These are phyloP conservation scores for Spinus pinus DNA, from an alignment of 2,797 vertebrate genomes.

Conservation along the genomic window DNA sequence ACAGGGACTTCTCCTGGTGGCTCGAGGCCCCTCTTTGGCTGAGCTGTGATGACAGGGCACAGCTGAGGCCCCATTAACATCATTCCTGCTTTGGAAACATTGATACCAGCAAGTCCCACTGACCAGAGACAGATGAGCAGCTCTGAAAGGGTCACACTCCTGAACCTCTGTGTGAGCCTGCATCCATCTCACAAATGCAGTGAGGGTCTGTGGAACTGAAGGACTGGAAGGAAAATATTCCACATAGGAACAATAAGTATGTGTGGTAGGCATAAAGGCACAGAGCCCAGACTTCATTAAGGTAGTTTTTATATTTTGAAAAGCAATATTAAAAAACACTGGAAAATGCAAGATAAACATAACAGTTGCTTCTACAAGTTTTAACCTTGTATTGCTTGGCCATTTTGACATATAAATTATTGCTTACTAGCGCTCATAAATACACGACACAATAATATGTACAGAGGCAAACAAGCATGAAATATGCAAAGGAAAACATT, in stretches of 20 bases:
- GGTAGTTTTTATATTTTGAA: slow-evolving; percentile 78
- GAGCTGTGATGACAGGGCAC: neutral
- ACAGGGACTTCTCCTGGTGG: neutral
- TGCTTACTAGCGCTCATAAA: slow-evolving; percentile 84
- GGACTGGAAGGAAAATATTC: neutral
- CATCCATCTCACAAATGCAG: neutral
- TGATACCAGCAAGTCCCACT: neutral
- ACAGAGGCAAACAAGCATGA: slow-evolving; percentile 83
- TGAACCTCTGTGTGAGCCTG: neutral
- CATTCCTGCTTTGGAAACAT: neutral
- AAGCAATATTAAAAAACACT: slow-evolving; percentile 78
- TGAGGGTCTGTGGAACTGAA: neutral
- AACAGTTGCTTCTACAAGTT: slow-evolving; percentile 75
- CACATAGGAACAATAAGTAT: neutral
- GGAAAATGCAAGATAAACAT: slow-evolving; percentile 77
- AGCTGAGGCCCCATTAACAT: slow-evolving; percentile 8
- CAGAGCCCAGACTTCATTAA: slow-evolving; percentile 52
- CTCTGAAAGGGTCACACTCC: neutral
- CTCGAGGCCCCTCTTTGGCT: neutral
- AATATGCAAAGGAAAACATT: slow-evolving; percentile 69
- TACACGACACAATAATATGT: slow-evolving; percentile 84
- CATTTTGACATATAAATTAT: slow-evolving; percentile 91
- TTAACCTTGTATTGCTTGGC: slow-evolving; percentile 80
- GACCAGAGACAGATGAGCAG: neutral
- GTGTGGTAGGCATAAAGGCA: slow-evolving; percentile 8